Evolutionary conservation across 2,797 vertebrate genomes (phyloP).

Genomic region (Tragelaphus oryx): DNA sequence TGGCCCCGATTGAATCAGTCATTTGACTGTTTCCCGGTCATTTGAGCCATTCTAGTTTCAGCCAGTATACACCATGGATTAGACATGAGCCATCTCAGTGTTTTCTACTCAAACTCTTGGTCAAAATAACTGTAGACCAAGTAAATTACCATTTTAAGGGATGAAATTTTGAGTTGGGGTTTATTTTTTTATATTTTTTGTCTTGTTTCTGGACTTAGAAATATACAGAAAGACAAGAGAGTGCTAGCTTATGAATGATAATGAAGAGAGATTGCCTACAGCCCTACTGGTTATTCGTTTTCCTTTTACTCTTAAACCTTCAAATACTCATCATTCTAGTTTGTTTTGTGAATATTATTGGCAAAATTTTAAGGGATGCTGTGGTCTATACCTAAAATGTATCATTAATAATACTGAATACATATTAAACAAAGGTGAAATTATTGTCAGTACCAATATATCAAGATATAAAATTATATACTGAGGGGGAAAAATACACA

Average conservation of each 20-base stretch:
- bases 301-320: neutral
- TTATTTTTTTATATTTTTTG: neutral
- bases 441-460: neutral
- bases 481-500: neutral
- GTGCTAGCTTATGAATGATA: neutral
- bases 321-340: neutral
- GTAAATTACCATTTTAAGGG: neutral
- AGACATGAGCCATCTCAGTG: neutral
- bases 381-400: neutral
- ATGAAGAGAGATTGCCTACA: neutral
- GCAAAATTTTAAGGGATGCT: neutral
- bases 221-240: neutral
- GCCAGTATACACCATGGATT: neutral
- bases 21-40: neutral
- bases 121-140: neutral
- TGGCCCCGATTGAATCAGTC: rapidly evolving
- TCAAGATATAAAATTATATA: neutral
- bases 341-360: neutral
- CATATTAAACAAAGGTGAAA: neutral
- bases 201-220: neutral
- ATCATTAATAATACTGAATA: neutral
- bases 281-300: neutral
- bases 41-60: neutral
- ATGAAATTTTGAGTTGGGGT: neutral
- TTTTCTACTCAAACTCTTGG: neutral